Base-by-base conservation (phyloP, 1,140 invertebrate species). In the Diuraphis noxia region DNA sequence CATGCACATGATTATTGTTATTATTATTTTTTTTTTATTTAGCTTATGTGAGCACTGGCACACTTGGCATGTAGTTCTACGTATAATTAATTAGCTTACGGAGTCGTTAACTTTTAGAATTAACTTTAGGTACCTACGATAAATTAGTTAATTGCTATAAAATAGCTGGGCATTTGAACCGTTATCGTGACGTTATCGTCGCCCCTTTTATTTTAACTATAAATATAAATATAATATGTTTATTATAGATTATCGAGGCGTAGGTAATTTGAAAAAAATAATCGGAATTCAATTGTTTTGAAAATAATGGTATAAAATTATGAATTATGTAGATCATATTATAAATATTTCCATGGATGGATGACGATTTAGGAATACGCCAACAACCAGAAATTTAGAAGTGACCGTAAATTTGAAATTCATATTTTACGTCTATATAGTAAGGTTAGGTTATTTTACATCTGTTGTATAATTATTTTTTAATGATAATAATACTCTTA, bases 21-120 rank as follows among this genome's bases (percentile, higher is more conserved):
- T 84, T 84, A 43, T 84, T 81, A 17, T 84, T 84, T 84, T 86
- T n/a, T n/a, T 86, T 82, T 82, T 82, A 38, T 82, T 82, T 82
- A 21, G 34, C 34, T 86, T 86, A 13, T n/a, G 17, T 19, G 41
- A 49, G 13, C 17, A 46, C n/a, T 46, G 19, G 43, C 17, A 85
- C 41, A 25, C 40, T 86, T 86, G 43, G 84, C 84, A 86, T 34
- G n/a, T 43, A 85, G 40, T 46, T 46, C 34, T 30, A 46, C 34
- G 19, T 52, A 36, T 86, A 46, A 86, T 86, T 86, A 86, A 49
- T 86, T 86, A n/a, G n/a, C 34, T 23, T 34, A 25, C 5, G 56
- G 30, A 49, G 17, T 49, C 30, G 40, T 86, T 34, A 49, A 86
- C 43, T 86, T 86, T 86, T 86, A 49, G 38, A 52, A 86, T 52